phyloP scores from a whole-genome alignment of 1,140 invertebrate genomes.

The Drosophila pseudoananassae region DNA sequence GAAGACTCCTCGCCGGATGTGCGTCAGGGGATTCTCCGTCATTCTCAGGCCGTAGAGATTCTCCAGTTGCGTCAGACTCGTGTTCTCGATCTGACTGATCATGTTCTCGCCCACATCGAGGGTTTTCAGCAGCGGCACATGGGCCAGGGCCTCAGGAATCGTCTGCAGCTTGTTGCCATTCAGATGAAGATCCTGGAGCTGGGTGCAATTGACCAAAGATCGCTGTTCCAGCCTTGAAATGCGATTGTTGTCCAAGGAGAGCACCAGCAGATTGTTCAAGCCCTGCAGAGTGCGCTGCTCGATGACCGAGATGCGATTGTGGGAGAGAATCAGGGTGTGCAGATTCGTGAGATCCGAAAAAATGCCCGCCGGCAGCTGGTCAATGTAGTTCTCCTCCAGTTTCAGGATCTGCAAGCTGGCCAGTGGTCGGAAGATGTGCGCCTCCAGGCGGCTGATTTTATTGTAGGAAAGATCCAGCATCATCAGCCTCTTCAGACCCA shows the following conservation, averaged over 20 bases:
- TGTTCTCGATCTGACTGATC: conserved; percentile 92
- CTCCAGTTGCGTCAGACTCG: conserved; percentile 91
- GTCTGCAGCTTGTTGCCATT: conserved; percentile 93
- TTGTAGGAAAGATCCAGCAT: conserved; percentile 93
- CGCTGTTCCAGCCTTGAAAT: conserved; percentile 91
- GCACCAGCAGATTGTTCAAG: conserved; percentile 89
- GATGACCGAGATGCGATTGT: conserved; percentile 92
- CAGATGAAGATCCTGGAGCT: conserved; percentile 94
- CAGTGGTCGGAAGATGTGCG: conserved; percentile 91
- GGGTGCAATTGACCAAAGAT: conserved; percentile 93
- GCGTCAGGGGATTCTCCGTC: conserved; percentile 95
- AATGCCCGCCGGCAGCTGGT: conserved; percentile 91
- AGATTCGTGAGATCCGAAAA: conserved; percentile 92
- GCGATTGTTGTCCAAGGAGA: conserved; percentile 94
- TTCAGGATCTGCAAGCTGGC: conserved; percentile 92
- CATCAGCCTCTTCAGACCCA: conserved; percentile 91
- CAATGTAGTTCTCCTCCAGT: conserved; percentile 93
- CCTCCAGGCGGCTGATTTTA: conserved; percentile 90
- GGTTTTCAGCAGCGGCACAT: conserved; percentile 92
- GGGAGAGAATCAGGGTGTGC: conserved; percentile 93
- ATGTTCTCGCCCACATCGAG: conserved; percentile 95
- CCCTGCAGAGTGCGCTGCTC: conserved; percentile 92
- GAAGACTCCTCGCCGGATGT: conserved; percentile 93
- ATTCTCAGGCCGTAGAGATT: conserved; percentile 91
- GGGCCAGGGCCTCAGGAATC: conserved; percentile 93